A percentile compares a stretch with the other conserved stretches of the same genome.
These are phyloP conservation scores for Rhinichthys klamathensis DNA, from an alignment of 2,113 vertebrate species.

Conservation along the genomic window DNA sequence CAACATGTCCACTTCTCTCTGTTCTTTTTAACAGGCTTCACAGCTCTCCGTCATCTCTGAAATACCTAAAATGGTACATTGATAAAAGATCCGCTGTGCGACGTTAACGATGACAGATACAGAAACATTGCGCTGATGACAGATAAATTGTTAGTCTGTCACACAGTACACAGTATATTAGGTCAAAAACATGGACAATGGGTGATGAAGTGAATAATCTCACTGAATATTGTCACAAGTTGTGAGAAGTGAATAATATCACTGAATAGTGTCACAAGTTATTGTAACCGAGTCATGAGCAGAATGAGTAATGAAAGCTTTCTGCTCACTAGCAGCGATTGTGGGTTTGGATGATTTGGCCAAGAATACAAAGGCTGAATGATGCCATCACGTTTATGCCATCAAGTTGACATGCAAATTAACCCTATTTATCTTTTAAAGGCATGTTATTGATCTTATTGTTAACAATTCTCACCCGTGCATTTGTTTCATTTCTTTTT, in stretches of 20 bases:
- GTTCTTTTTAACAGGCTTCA: conserved; percentile 27
- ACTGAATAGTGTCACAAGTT: not conserved
- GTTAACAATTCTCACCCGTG: too few species aligned
- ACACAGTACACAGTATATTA: not conserved
- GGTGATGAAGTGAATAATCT: conserved; percentile 14
- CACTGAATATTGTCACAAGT: not conserved
- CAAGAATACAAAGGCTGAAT: not conserved
- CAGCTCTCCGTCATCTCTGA: not conserved
- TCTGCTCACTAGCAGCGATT: not conserved
- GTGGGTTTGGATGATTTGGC: conserved; percentile 4
- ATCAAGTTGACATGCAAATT: not conserved
- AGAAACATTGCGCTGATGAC: not conserved
- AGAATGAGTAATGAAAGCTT: conserved; percentile 9
- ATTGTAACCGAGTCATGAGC: not conserved
- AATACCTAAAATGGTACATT: conserved; percentile 1
- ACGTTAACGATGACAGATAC: not conserved
- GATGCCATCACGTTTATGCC: not conserved
- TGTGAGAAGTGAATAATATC: conserved; percentile 8
- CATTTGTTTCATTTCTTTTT: too few species aligned
- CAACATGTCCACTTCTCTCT: conserved; percentile 43
- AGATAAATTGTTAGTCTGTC: not conserved
- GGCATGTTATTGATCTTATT: too few species aligned
- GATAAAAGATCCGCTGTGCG: conserved; percentile 26
- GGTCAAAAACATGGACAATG: not conserved
- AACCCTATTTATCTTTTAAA: not conserved